These are phyloP conservation scores for Pseudococcus jackbeardsleyi DNA, from an alignment of 2,888 invertebrate species.

Conservation along the genomic window DNA sequence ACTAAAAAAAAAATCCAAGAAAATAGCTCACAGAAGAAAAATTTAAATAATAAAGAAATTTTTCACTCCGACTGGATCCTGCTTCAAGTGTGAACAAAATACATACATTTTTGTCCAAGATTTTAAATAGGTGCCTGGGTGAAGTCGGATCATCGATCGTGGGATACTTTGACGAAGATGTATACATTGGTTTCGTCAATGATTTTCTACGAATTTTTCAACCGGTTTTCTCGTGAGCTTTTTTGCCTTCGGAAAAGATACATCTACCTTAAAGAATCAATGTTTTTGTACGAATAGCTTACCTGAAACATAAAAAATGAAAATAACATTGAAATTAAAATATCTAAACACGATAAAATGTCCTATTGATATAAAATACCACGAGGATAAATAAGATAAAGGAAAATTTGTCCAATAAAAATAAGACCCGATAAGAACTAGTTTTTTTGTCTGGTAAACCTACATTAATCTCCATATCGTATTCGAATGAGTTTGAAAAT, in stretches of 20 bases:
- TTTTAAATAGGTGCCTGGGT: background rate
- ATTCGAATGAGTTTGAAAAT: constrained; percentile 31
- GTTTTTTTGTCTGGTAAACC: background rate
- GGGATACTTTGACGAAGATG: background rate
- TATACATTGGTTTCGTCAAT: background rate
- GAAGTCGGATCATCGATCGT: background rate
- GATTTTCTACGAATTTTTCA: constrained; percentile 49
- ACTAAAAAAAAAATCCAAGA: background rate
- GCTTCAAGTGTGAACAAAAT: too few species aligned
- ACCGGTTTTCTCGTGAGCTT: constrained; percentile 45
- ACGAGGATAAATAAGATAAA: background rate
- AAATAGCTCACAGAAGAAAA: background rate
- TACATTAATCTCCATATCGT: background rate
- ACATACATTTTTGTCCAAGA: background rate
- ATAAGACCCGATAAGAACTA: constrained; percentile 1
- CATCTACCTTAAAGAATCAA: background rate
- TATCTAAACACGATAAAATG: background rate
- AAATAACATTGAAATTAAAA: constrained; percentile 24
- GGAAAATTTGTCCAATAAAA: constrained; percentile 30
- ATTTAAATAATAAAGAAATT: constrained; percentile 24
- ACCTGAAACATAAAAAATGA: constrained; percentile 4
- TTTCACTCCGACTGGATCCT: background rate
- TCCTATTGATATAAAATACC: background rate
- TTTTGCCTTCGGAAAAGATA: constrained; percentile 45
- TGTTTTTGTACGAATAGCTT: background rate